phyloP scores from a whole-genome alignment of 2,888 invertebrate species.

The Rhyacophila evoluta region DNA sequence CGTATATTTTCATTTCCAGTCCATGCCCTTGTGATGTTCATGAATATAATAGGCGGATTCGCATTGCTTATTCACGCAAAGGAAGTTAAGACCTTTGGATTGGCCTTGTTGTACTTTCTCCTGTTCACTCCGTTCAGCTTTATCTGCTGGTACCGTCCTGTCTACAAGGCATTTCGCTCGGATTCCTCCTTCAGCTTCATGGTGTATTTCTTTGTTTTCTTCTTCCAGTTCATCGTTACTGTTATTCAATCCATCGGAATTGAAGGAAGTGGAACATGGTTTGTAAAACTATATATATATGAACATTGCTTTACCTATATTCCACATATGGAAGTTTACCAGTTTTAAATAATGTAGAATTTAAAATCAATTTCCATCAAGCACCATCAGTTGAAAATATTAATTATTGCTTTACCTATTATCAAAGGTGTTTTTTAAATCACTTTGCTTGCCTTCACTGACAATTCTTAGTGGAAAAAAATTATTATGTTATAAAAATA shows the following conservation, averaged over 20 bases:
- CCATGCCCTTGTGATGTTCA: constrained; percentile 86
- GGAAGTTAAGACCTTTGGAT: constrained; percentile 82
- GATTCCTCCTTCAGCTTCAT: constrained; percentile 99
- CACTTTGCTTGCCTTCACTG: too few relatives aligned
- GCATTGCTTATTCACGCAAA: constrained; percentile 76
- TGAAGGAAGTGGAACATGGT: constrained; percentile 88
- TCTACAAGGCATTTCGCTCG: constrained; percentile 98
- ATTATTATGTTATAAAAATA: too few relatives aligned
- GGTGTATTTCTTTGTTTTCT: constrained; percentile 99
- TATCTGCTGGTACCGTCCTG: constrained; percentile 98
- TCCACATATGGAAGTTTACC: too few relatives aligned
- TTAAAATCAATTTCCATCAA: too few relatives aligned
- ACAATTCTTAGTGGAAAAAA: too few relatives aligned
- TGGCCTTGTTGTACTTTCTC: constrained; percentile 88
- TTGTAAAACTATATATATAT: too few relatives aligned
- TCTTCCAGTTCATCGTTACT: constrained; percentile 93
- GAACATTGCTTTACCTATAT: too few relatives aligned
- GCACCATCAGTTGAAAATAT: too few relatives aligned
- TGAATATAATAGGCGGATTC: constrained; percentile 90
- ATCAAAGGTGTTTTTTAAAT: too few relatives aligned
- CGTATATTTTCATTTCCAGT: constrained; percentile 72
- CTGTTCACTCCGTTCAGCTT: constrained; percentile 97
- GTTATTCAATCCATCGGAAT: constrained; percentile 91
- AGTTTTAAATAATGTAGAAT: too few relatives aligned
- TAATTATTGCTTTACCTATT: too few relatives aligned